Conservation (phyloP, 1,140 invertebrate genomes). For the Drosophila santomea region DNA sequence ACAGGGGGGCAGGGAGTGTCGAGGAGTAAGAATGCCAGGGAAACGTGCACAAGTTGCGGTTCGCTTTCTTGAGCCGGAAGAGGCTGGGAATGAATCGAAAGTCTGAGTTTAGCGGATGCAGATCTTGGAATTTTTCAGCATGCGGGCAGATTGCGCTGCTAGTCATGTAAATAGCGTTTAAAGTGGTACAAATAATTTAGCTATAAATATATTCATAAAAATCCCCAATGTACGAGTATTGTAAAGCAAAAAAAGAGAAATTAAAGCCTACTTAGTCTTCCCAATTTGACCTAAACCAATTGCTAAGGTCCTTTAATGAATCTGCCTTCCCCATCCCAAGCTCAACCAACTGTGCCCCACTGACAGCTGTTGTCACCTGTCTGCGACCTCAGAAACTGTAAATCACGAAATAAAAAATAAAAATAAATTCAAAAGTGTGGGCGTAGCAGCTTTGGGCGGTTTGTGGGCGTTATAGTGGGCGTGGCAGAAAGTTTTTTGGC, state of each 20-base stretch:
- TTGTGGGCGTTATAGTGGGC: too few relatives aligned
- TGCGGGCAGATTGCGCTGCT: conserved; percentile 10
- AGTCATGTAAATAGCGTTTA: not conserved
- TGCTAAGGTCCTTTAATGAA: too few relatives aligned
- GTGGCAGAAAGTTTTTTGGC: too few relatives aligned
- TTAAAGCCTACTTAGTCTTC: too few relatives aligned
- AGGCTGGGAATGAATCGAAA: conserved; percentile 15
- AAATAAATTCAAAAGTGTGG: too few relatives aligned
- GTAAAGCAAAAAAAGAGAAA: too few relatives aligned
- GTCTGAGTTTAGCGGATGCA: conserved; percentile 47
- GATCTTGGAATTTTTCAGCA: conserved; percentile 29
- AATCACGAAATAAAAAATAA: conserved; percentile 48
- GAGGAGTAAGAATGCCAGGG: conserved; percentile 20
- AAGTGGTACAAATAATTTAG: too few relatives aligned
- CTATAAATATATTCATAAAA: too few relatives aligned
- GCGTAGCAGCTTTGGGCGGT: too few relatives aligned
- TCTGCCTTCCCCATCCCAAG: too few relatives aligned
- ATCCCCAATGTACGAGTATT: too few relatives aligned
- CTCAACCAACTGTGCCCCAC: conserved; percentile 49
- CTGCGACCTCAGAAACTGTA: conserved; percentile 55
- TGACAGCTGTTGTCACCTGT: conserved; percentile 76
- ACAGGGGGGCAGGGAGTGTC: too few relatives aligned
- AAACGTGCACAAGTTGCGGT: conserved; percentile 83
- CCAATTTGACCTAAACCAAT: not conserved
- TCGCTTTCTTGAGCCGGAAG: conserved; percentile 49